phyloP scores from a whole-genome alignment of 2,113 vertebrate species.

The Halichoerus grypus region DNA sequence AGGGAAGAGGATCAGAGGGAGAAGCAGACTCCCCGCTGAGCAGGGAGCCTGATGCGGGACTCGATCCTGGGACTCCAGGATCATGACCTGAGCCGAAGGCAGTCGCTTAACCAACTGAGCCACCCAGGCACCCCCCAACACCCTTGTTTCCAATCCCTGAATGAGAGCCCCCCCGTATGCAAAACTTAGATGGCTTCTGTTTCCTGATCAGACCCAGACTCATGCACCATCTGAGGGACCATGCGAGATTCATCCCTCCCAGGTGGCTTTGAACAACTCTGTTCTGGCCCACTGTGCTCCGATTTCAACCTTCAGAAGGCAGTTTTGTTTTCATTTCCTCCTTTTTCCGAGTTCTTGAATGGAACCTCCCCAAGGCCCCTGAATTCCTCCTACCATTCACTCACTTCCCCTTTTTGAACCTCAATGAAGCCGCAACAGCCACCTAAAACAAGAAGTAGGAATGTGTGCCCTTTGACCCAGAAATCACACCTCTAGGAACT shows the following conservation, averaged over 20 bases:
- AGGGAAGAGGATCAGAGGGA: no score
- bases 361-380: background rate
- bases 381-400: background rate
- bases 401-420: background rate
- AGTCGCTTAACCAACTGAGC: no score
- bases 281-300: background rate
- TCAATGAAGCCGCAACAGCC: background rate
- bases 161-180: background rate
- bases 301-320: background rate
- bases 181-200: background rate
- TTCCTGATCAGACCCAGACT: background rate
- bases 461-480: background rate
- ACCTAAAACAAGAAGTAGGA: background rate
- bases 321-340: background rate
- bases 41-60: no score
- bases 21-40: no score
- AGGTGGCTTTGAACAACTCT: background rate
- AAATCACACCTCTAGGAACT: slow-evolving; percentile 32
- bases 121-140: background rate
- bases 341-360: background rate
- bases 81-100: no score
- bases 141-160: background rate
- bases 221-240: background rate
- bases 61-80: no score
- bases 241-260: background rate